These are phyloP conservation scores for Drosophila yakuba DNA, from an alignment of 1,140 invertebrate genomes.

Conservation along the genomic window DNA sequence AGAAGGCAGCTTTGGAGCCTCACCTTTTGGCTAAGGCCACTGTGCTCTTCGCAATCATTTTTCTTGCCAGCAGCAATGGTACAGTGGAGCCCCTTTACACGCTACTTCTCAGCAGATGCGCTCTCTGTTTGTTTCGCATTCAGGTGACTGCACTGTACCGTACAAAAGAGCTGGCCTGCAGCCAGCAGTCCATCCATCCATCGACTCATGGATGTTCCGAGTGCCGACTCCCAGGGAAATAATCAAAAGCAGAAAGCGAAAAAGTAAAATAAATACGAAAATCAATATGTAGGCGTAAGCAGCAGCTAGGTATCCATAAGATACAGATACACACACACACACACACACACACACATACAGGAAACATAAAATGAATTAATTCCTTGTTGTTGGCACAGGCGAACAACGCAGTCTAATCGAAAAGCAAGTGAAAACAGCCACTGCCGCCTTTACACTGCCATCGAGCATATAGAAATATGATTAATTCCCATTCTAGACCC, in stretches of 20 bases:
- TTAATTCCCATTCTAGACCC: background rate
- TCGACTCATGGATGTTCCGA: constrained; percentile 1
- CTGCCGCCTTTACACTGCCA: background rate
- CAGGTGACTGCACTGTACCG: constrained; percentile 19
- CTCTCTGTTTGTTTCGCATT: background rate
- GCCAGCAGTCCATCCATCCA: constrained; percentile 14
- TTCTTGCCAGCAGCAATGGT: constrained; percentile 30
- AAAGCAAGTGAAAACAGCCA: constrained; percentile 77
- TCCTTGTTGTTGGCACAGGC: constrained; percentile 65
- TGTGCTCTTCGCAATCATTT: constrained; percentile 54
- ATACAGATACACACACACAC: constrained; percentile 51
- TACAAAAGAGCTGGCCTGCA: constrained; percentile 31
- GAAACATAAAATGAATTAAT: constrained; percentile 84
- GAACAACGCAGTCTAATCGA: constrained; percentile 69
- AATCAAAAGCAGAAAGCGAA: constrained; percentile 64
- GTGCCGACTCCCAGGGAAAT: constrained; percentile 60
- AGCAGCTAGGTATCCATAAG: constrained; percentile 58
- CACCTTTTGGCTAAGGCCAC: constrained; percentile 45
- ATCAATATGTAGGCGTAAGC: constrained; percentile 83
- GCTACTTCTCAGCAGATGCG: background rate
- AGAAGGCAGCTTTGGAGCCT: constrained; percentile 19
- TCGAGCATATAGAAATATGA: background rate
- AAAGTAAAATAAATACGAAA: constrained; percentile 76
- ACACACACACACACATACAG: constrained; percentile 37
- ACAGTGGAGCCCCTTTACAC: constrained; percentile 12